Percentiles rank a stretch among this genome's conserved stretches.
Conservation (phyloP, 1,140 invertebrate genomes). For the Plodia interpunctella region DNA sequence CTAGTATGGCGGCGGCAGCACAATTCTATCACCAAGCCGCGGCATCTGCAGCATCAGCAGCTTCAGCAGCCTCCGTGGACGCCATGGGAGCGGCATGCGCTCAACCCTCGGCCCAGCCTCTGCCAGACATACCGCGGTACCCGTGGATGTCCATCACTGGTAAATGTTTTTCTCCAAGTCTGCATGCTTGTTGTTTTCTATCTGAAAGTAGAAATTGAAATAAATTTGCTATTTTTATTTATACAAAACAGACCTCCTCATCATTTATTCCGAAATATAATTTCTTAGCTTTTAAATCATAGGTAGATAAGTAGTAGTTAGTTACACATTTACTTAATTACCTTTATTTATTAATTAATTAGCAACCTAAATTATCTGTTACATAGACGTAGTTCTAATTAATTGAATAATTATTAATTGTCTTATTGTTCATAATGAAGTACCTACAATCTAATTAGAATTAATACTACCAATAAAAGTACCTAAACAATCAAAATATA, state of each 20-base stretch:
- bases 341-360: too few relatives aligned
- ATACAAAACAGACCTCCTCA: neutral
- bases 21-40: slow-evolving; percentile 93
- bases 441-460: too few relatives aligned
- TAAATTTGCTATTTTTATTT: neutral
- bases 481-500: too few relatives aligned
- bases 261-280: neutral
- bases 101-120: slow-evolving; percentile 82
- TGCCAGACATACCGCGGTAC: slow-evolving; percentile 93
- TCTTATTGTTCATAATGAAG: too few relatives aligned
- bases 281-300: too few relatives aligned
- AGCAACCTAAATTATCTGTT: too few relatives aligned
- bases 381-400: too few relatives aligned
- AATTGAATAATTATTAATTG: too few relatives aligned
- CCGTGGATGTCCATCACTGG: slow-evolving; percentile 99
- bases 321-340: too few relatives aligned
- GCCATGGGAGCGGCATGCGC: slow-evolving; percentile 75
- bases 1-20: slow-evolving; percentile 87
- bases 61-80: slow-evolving; percentile 75
- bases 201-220: slow-evolving; percentile 20
- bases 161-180: slow-evolving; percentile 78
- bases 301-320: too few relatives aligned
- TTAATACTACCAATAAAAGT: too few relatives aligned
- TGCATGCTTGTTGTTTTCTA: slow-evolving; percentile 34
- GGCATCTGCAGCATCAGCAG: slow-evolving; percentile 77